A percentile compares a stretch with the other conserved stretches of the same genome.
Conservation (phyloP, 2,888 invertebrate genomes). For the Athalia rosae region DNA sequence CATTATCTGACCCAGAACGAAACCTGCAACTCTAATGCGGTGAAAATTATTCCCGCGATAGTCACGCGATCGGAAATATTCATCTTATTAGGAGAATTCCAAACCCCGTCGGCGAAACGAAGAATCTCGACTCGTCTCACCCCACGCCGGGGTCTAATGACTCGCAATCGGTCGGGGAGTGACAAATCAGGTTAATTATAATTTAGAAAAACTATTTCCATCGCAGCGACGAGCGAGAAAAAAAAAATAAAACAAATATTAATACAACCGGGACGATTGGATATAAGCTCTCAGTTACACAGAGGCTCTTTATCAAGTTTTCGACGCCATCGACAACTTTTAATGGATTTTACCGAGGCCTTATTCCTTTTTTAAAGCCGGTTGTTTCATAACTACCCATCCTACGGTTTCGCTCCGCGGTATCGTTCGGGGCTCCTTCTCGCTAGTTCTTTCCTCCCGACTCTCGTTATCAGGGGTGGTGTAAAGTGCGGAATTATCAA, state of each 20-base stretch:
- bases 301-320: not conserved
- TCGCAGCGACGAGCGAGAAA: no score
- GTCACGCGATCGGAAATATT: not conserved
- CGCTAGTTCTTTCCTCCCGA: not conserved
- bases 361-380: no score
- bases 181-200: no score
- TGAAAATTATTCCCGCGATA: not conserved
- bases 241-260: no score
- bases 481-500: not conserved
- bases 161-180: no score
- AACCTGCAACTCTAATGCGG: not conserved
- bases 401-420: not conserved
- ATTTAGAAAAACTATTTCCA: no score
- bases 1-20: conserved; percentile 22
- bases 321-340: not conserved
- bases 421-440: not conserved
- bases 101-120: no score
- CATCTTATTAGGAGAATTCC: no score
- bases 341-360: not conserved
- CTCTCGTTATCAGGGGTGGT: not conserved
- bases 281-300: not conserved
- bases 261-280: no score
- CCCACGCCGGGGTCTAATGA: no score
- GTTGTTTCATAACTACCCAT: not conserved
- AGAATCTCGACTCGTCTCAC: no score